Evolutionary conservation across 1,140 invertebrate genomes (phyloP), one percentile per base, ranked within the genome.

Genomic region (Steinernema khuongi): DNA sequence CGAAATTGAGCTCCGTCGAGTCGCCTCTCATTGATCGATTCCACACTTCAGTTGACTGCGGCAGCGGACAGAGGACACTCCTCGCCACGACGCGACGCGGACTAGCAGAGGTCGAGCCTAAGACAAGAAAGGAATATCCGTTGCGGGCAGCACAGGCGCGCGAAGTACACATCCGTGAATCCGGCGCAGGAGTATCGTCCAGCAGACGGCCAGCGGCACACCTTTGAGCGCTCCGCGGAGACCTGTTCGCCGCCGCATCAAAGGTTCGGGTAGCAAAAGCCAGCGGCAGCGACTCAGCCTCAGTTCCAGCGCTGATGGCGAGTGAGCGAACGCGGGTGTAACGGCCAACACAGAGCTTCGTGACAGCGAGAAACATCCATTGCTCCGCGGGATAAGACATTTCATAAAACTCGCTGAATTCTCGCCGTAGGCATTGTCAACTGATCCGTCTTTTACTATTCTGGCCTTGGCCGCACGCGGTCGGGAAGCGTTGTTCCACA

Each of bases 11-110:
- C 11, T 60, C 22, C 50, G 50, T 60, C 50, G 14, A n/a, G 14
- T 14, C 50, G 7, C 26, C 50, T 60, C 36, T 41, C 36, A 60
- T 60, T 60, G 50, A 60, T 60, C 50, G 50, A 60, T 60, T 60
- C 50, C 50, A 60, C 50, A 60, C 50, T 60, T 22, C 50, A 41
- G 50, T 60, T 11, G 50, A 60, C 50, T 17, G 50, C 50, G 50
- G 50, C 50, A 7, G 36, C 36, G 36, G 7, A 41, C 36, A 41
- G 36, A 7, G 36, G 36, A 41, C n/a, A 11, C 36, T 41, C 7
- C 36, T 41, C 36, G 36, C 36, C 36, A 7, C 36, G 36, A 41
- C 36, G 36, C 36, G 36, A n/a, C n/a, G 36, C 36, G n/a, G 36
- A 41, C 7, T 7, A 41, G n/a, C 7, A 41, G 36, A 41, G 36